Conservation (phyloP, 2,797 vertebrate species). For the Spinus olivaceus region DNA sequence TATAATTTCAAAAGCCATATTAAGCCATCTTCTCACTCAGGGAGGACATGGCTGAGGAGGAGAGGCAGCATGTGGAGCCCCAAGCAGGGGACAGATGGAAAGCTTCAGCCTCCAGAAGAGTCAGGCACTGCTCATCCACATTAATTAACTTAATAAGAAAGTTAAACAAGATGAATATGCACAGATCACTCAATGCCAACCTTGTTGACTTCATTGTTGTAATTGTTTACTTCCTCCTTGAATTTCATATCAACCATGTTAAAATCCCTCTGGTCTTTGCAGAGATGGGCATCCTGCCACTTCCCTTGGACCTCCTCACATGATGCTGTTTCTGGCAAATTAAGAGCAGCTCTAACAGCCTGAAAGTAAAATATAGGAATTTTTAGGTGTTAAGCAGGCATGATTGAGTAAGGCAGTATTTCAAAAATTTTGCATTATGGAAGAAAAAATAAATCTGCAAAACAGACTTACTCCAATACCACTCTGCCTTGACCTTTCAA, state of each 20-base stretch:
- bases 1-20: neutral
- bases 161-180: neutral
- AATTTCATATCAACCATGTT: slow-evolving; percentile 94
- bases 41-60: neutral
- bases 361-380: slow-evolving; percentile 26
- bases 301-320: slow-evolving; percentile 79
- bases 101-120: neutral
- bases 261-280: slow-evolving; percentile 92
- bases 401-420: neutral
- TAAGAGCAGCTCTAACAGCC: slow-evolving; percentile 88
- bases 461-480: slow-evolving; percentile 81
- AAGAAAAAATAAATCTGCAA: neutral
- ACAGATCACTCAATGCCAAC: slow-evolving; percentile 66
- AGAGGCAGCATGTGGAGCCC: neutral
- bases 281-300: slow-evolving; percentile 95
- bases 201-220: slow-evolving; percentile 96
- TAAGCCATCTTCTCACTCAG: neutral
- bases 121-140: neutral
- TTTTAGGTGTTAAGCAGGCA: neutral
- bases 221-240: slow-evolving; percentile 92
- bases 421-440: neutral
- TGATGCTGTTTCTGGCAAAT: slow-evolving; percentile 77
- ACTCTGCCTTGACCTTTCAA: slow-evolving; percentile 79
- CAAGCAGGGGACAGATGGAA: neutral
- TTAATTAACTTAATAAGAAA: neutral